Base-by-base conservation (phyloP, 2,888 invertebrate genomes). In the Eupithecia pulchellata region DNA sequence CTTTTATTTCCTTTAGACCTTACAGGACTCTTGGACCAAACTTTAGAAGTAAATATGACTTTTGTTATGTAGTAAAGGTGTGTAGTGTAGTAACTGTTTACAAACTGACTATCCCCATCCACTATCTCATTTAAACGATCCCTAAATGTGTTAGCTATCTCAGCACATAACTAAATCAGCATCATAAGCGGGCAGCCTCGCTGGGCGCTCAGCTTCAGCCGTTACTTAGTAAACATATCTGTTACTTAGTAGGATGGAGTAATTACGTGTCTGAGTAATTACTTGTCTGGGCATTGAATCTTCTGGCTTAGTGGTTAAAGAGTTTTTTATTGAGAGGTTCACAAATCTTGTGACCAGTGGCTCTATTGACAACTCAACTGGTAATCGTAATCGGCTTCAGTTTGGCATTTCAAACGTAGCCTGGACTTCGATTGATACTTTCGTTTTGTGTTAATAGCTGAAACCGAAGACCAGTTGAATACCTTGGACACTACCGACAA, bases 101-200 rank as follows among this genome's bases (percentile, higher is more conserved):
- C 17, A n/a, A 55, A 55, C 27, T 27, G 27, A 27, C 55, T 55
- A 57, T 29, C 17, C 57, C 11, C 2, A 57, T 2, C 57, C 8
- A 71, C 67, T 68, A 27, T 25, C 29, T 5, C 9, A 3, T 4
- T 25, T 64, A 52, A 72, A 69, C 66, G 42, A 27, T 32, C n/a
- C 47, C 34, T 52, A 30, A 63, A 58, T 62, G 61, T 20, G 61
- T 68, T 66, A 64, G 27, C 64, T 68, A 71, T 57, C 34, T 63
- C 66, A 29, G 68, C 69, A 68, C 70, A 77, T 78, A 77, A 79
- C 75, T 78, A 77, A 78, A 66, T 78, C 76, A 77, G 32, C 20
- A 73, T 72, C 66, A 73, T 79, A 79, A 79, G 77, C 78, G 77
- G 78, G 72, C 78, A 68, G 61, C 67, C 72, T 75, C 67, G 32